Percentiles rank a stretch among this genome's conserved stretches.
These are phyloP conservation scores for Cheilosia impressa DNA, from an alignment of 2,888 invertebrate species.

Conservation along the genomic window DNA sequence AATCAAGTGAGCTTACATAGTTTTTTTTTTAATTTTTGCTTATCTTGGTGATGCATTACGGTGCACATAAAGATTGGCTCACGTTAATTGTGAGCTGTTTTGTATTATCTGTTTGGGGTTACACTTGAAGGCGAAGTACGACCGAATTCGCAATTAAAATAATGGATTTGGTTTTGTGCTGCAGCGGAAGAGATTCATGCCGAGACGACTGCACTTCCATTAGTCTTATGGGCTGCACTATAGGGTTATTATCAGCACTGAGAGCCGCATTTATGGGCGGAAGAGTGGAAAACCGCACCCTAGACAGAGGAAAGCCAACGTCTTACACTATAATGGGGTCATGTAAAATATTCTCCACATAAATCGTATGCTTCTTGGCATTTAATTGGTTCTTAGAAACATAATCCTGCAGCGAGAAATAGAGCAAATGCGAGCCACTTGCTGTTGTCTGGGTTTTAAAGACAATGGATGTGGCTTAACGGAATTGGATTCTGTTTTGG, in stretches of 20 bases:
- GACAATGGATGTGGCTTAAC: slow-evolving; percentile 25
- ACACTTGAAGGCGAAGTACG: not conserved
- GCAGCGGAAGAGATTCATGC: not conserved
- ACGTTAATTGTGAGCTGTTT: not conserved
- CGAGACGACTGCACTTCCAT: slow-evolving; percentile 25
- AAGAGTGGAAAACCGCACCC: not conserved
- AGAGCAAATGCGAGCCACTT: no score
- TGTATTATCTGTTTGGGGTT: not conserved
- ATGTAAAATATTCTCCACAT: slow-evolving; percentile 27
- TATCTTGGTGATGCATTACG: not conserved
- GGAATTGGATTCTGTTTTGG: not conserved
- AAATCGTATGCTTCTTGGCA: slow-evolving; percentile 21
- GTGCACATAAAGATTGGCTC: slow-evolving; percentile 13
- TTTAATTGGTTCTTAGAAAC: slow-evolving; percentile 51
- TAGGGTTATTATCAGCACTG: slow-evolving; percentile 13
- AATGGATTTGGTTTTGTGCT: slow-evolving; percentile 29
- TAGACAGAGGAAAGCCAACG: slow-evolving; percentile 9
- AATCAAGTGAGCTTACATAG: not conserved
- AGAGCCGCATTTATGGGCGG: not conserved
- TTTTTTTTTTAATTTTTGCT: not conserved
- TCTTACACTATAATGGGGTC: slow-evolving; percentile 38
- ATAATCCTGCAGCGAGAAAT: slow-evolving; percentile 1
- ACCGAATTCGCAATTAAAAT: slow-evolving; percentile 40
- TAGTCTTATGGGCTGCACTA: slow-evolving; percentile 16
- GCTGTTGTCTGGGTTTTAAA: slow-evolving; percentile 4